Conservation (phyloP, 2,113 vertebrate genomes). For the Malurus alboscapulatus region DNA sequence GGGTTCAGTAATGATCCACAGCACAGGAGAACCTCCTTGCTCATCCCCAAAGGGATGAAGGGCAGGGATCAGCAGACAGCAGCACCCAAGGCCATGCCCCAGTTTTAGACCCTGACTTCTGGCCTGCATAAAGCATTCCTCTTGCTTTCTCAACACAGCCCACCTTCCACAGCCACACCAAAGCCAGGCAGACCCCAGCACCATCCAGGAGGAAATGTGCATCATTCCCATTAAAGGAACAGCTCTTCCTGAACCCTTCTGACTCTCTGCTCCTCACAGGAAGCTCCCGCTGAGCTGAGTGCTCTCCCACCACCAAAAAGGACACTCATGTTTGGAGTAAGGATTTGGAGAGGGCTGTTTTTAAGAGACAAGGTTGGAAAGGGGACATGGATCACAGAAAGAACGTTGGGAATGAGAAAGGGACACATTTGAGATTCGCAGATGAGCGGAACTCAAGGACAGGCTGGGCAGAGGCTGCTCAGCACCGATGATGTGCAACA, state of each 20-base stretch:
- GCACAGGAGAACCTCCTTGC: background rate
- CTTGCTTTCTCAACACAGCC: background rate
- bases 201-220: rapidly evolving
- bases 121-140: no score
- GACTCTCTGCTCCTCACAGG: background rate
- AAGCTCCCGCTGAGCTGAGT: background rate
- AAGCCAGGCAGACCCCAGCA: background rate
- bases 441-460: rapidly evolving
- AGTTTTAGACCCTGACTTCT: rapidly evolving
- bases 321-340: background rate
- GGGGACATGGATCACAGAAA: rapidly evolving
- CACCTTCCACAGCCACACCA: rapidly evolving
- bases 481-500: rapidly evolving
- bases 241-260: background rate
- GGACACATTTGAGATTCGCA: rapidly evolving
- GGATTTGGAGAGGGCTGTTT: background rate
- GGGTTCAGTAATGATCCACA: rapidly evolving
- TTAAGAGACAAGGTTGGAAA: background rate
- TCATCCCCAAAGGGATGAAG: rapidly evolving
- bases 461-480: background rate
- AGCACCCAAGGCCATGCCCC: background rate
- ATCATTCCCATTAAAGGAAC: background rate
- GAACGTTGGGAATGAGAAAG: rapidly evolving
- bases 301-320: background rate
- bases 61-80: rapidly evolving